Base-by-base conservation (phyloP, 1,140 invertebrate genomes). In the Aphis gossypii region DNA sequence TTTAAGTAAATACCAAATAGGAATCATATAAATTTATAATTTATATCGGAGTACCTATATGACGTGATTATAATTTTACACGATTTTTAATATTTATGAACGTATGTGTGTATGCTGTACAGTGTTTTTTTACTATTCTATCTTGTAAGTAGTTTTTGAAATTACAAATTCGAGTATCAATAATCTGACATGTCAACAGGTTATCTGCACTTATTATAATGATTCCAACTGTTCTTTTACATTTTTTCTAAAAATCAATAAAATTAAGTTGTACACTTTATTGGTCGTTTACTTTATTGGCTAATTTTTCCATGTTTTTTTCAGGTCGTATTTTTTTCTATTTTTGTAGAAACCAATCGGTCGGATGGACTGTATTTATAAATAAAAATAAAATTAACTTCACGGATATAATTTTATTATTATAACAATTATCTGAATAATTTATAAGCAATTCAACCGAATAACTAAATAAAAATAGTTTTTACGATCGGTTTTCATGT, bases 401-500 rank as follows among this genome's bases (percentile, higher is more conserved):
- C 9, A 60, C 11, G 14, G 56, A 30, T 60, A 14, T n/a, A 9
- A 30, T 30, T 68, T 68, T 68, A 68, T n/a, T 68, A 68, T 68
- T 68, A n/a, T 68, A n/a, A 30, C 60, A 76, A 76, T 76, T 18
- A n/a, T 68, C 30, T 76, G n/a, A 76, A 76, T 76, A 76, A 76
- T 76, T 76, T 76, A 76, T 76, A 76, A 76, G 14, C 60, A n/a
- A 76, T 68, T 68, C 60, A 18, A 68, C 60, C 30, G 6, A 68
- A n/a, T 18, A 76, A 76, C 30, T 76, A 76, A 76, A 76, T 76
- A 76, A 76, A 76, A n/a, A 76, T 76, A 76, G 60, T 76, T 76
- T 76, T 76, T 76, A 76, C 18, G 60, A n/a, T 76, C n/a, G 30
- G 30, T n/a, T n/a, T 76, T 76, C 60, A 18, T 76, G 60, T 76